These are phyloP conservation scores for Scaptomyza pallida DNA, from an alignment of 1,140 invertebrate genomes.

Conservation along the genomic window DNA sequence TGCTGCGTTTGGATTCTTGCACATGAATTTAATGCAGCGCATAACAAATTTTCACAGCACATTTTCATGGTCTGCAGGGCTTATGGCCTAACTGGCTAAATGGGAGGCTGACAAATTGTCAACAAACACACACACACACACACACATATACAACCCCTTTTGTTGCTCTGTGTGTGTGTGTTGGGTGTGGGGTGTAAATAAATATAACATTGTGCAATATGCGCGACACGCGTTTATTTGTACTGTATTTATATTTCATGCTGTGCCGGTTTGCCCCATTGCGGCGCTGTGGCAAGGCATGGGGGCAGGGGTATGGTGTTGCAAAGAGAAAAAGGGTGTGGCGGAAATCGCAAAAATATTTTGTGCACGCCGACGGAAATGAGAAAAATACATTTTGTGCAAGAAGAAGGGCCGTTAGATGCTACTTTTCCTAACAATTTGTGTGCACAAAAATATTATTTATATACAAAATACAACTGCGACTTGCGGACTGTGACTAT, in stretches of 20 bases:
- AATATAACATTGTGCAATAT: constrained; percentile 71
- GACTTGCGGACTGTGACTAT: background rate
- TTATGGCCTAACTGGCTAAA: constrained; percentile 77
- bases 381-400: constrained; percentile 64
- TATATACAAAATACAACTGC: no score
- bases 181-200: constrained; percentile 61
- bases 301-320: background rate
- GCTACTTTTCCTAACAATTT: constrained; percentile 62
- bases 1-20: constrained; percentile 39
- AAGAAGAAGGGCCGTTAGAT: constrained; percentile 3
- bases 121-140: constrained; percentile 37
- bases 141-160: constrained; percentile 34
- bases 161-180: constrained; percentile 35
- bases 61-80: constrained; percentile 59
- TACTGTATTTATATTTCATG: constrained; percentile 81
- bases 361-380: constrained; percentile 68
- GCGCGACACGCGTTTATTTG: constrained; percentile 79
- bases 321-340: constrained; percentile 13
- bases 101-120: constrained; percentile 77
- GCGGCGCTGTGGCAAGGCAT: background rate
- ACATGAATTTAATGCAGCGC: constrained; percentile 72
- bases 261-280: constrained; percentile 43
- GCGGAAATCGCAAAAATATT: constrained; percentile 80
- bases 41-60: constrained; percentile 75
- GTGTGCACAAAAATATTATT: constrained; percentile 70